Conservation (phyloP, 1,140 invertebrate genomes). For the Coelopa frigida region DNA sequence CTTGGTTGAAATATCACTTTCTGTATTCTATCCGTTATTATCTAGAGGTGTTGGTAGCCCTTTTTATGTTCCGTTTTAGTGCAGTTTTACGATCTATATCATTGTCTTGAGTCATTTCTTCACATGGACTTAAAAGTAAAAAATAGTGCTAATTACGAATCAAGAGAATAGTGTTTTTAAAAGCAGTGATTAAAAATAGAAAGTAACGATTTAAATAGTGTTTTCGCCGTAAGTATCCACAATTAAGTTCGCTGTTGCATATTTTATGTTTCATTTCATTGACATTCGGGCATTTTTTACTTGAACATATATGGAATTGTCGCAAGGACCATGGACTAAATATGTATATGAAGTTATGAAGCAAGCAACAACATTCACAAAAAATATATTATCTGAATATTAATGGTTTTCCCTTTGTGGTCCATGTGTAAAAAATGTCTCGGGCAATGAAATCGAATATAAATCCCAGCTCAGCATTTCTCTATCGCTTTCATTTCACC, state of each 20-base stretch:
- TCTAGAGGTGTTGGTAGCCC: no score
- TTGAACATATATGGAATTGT: no score
- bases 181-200: slow-evolving; percentile 3
- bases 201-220: not conserved
- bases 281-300: slow-evolving; percentile 25
- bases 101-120: slow-evolving; percentile 18
- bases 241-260: slow-evolving; percentile 1
- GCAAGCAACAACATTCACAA: not conserved
- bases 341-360: not conserved
- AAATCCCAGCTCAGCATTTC: slow-evolving; percentile 9
- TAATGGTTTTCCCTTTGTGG: not conserved
- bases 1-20: no score
- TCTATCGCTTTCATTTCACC: not conserved
- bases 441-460: slow-evolving; percentile 11
- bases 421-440: slow-evolving; percentile 12
- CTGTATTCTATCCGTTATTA: no score
- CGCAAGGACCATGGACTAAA: slow-evolving; percentile 8
- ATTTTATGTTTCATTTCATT: slow-evolving; percentile 41
- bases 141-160: slow-evolving; percentile 5
- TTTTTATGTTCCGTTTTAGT: no score
- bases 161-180: slow-evolving; percentile 4
- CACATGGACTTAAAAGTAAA: slow-evolving; percentile 14
- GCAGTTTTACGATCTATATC: no score
- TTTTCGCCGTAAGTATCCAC: slow-evolving; percentile 5
- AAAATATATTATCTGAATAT: not conserved